These are phyloP conservation scores for Gallinago paraguaiae DNA, from an alignment of 2,113 vertebrate species.

Conservation along the genomic window DNA sequence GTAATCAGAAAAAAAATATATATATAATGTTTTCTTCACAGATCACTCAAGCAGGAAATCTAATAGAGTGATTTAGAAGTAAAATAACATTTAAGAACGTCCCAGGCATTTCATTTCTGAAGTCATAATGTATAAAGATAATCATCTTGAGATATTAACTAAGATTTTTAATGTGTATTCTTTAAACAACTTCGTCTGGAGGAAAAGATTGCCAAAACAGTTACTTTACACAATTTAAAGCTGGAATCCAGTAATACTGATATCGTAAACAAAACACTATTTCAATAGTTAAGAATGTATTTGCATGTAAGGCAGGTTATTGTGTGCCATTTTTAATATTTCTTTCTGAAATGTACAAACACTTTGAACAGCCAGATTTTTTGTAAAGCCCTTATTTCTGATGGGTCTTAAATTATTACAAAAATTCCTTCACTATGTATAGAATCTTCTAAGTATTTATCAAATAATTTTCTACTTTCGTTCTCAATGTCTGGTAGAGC, in stretches of 20 bases:
- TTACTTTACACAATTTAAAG: not conserved
- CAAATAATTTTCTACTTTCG: conserved; percentile 68
- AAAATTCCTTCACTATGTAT: conserved; percentile 45
- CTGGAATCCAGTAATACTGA: not conserved
- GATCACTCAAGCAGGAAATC: conserved; percentile 81
- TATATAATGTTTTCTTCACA: conserved; percentile 80
- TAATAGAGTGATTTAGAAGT: conserved; percentile 78
- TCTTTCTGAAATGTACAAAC: conserved; percentile 4
- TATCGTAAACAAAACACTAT: not conserved
- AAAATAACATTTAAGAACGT: conserved; percentile 77
- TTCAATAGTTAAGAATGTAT: conserved; percentile 13
- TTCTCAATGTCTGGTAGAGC: conserved; percentile 48
- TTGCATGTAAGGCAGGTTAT: not conserved
- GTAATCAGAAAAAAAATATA: conserved; percentile 82
- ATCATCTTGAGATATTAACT: not conserved
- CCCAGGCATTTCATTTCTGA: conserved; percentile 63
- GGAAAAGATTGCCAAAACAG: not conserved
- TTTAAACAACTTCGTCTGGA: conserved; percentile 12
- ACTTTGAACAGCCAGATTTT: not conserved
- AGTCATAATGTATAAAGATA: not conserved
- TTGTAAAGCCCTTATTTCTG: not conserved
- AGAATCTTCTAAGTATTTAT: conserved; percentile 48
- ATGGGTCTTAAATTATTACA: not conserved
- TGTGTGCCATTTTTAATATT: not conserved
- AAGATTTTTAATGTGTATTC: not conserved